Evolutionary conservation across 2,888 invertebrate species (phyloP).

Genomic region (Nephrotoma flavescens): DNA sequence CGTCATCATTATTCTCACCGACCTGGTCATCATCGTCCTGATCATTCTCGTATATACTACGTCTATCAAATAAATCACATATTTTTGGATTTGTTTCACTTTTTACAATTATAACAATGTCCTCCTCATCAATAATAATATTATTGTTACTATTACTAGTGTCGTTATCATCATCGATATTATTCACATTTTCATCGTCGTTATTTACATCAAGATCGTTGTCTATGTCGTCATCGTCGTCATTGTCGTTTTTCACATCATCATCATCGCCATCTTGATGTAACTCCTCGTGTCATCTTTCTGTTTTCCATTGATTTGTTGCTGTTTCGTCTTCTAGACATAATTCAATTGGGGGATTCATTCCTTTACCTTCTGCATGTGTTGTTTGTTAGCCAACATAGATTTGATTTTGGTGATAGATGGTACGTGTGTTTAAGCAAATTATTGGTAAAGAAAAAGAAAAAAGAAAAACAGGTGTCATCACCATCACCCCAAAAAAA

Average conservation of each 20-base stretch:
- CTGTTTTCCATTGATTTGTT: conserved; percentile 18
- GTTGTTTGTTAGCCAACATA: conserved; percentile 17
- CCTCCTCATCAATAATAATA: conserved; percentile 3
- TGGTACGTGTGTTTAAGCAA: conserved; percentile 15
- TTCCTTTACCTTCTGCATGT: background rate
- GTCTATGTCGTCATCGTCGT: conserved; percentile 12
- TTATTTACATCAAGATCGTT: conserved; percentile 11
- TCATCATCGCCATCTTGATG: conserved; percentile 15
- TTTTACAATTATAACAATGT: background rate
- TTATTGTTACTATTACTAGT: conserved; percentile 5
- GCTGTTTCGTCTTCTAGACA: conserved; percentile 23
- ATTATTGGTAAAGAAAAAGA: background rate
- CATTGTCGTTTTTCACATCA: conserved; percentile 16
- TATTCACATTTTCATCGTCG: conserved; percentile 5
- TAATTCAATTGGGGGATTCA: conserved; percentile 21
- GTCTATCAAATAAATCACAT: conserved; percentile 4
- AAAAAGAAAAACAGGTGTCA: background rate
- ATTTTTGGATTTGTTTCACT: background rate
- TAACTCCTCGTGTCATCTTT: conserved; percentile 18
- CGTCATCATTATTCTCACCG: conserved; percentile 17
- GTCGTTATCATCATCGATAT: conserved; percentile 3
- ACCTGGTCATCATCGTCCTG: background rate
- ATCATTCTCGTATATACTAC: conserved; percentile 4
- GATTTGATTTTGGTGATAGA: conserved; percentile 31
- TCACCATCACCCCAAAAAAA: background rate